Conservation (phyloP, 2,113 vertebrate genomes). For the Phalacrocorax aristotelis region DNA sequence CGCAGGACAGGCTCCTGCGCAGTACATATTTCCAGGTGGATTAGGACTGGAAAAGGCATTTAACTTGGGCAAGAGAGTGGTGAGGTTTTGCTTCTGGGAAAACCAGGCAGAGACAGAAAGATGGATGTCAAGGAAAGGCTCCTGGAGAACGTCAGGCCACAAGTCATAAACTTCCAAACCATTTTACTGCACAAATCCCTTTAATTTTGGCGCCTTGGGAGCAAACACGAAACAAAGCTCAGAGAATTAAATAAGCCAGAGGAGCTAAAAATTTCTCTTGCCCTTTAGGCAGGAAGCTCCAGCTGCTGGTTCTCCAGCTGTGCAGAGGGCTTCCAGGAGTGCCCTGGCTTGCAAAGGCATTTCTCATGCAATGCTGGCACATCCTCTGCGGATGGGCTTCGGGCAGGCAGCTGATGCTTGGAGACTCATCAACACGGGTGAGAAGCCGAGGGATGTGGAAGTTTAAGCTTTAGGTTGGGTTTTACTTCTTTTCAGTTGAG, state of each 20-base stretch:
- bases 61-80: neutral
- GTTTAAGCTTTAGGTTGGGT: neutral
- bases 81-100: neutral
- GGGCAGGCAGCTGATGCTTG: neutral
- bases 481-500: neutral
- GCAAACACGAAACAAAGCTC: neutral
- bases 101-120: neutral
- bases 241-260: neutral
- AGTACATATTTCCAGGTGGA: neutral
- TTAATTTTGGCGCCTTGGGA: neutral
- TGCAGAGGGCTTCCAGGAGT: neutral
- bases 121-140: neutral
- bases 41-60: neutral
- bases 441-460: neutral
- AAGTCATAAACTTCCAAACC: neutral
- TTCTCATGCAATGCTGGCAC: rapidly evolving
- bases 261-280: neutral
- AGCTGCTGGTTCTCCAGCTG: neutral
- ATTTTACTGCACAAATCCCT: neutral
- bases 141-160: neutral
- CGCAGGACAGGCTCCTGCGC: neutral
- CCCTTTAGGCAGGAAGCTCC: neutral
- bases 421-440: rapidly evolving
- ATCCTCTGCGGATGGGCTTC: neutral
- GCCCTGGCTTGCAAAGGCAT: rapidly evolving